A percentile compares a stretch with the other conserved stretches of the same genome.
These are phyloP conservation scores for Drosophila sordidula DNA, from an alignment of 2,888 invertebrate species.

Conservation along the genomic window DNA sequence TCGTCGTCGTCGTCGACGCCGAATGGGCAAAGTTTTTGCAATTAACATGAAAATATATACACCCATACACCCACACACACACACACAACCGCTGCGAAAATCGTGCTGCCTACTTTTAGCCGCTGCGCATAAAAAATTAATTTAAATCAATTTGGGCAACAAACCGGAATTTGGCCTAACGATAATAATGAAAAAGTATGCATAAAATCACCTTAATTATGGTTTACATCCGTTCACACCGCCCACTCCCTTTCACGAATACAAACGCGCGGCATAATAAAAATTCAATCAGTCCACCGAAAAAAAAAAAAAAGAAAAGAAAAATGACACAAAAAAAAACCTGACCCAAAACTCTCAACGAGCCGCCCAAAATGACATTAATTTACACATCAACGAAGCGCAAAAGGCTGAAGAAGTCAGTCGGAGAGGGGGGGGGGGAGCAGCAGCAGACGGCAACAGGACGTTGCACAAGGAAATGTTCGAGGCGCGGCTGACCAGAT, in stretches of 20 bases:
- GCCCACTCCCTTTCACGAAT: background rate
- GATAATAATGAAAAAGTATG: slow-evolving; percentile 59
- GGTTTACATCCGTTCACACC: slow-evolving; percentile 55
- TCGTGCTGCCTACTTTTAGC: slow-evolving; percentile 34
- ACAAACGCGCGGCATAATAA: slow-evolving; percentile 64
- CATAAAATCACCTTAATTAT: slow-evolving; percentile 81
- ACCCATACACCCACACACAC: slow-evolving; percentile 17
- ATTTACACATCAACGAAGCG: slow-evolving; percentile 79
- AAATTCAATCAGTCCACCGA: slow-evolving; percentile 73
- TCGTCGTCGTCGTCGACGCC: slow-evolving; percentile 11
- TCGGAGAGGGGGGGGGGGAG: background rate
- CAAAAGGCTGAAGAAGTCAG: slow-evolving; percentile 23
- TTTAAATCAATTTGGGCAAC: slow-evolving; percentile 75
- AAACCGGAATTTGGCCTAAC: slow-evolving; percentile 46
- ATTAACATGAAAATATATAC: slow-evolving; percentile 67
- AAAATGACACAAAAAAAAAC: slow-evolving; percentile 51
- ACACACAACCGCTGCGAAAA: slow-evolving; percentile 20
- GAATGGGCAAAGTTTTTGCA: slow-evolving; percentile 67
- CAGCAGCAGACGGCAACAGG: slow-evolving; percentile 36
- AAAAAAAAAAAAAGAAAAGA: slow-evolving; percentile 22
- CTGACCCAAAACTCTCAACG: slow-evolving; percentile 68
- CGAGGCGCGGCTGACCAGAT: slow-evolving; percentile 51
- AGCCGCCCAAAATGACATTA: slow-evolving; percentile 74
- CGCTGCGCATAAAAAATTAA: slow-evolving; percentile 69
- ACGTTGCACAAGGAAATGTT: slow-evolving; percentile 57